Conservation (phyloP, 2,113 vertebrate species). For the Phalacrocorax brasilianus region DNA sequence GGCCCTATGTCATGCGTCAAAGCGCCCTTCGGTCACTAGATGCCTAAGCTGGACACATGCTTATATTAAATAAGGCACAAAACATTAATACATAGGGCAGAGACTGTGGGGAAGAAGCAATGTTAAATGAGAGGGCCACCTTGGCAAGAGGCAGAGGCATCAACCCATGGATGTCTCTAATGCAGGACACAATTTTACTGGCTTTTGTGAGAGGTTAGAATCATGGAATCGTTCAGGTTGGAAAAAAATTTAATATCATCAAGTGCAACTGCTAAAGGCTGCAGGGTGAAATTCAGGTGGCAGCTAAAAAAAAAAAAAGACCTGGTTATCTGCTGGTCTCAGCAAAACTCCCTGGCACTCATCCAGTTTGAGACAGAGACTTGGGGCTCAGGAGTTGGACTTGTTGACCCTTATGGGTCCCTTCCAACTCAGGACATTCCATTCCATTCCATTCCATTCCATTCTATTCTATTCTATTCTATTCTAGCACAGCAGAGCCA, state of each 20-base stretch:
- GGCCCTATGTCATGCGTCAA: rapidly evolving
- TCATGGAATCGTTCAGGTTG: too few relatives aligned
- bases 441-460: too few relatives aligned
- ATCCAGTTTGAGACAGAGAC: neutral
- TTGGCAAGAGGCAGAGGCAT: neutral
- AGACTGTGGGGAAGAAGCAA: neutral
- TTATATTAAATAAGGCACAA: neutral
- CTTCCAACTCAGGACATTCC: too few relatives aligned
- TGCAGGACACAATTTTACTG: rapidly evolving
- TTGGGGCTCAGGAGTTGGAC: neutral
- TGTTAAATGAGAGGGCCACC: neutral
- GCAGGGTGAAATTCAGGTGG: neutral
- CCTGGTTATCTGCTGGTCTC: neutral
- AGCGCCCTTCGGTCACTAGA: neutral
- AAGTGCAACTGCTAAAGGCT: too few relatives aligned
- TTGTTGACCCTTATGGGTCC: too few relatives aligned
- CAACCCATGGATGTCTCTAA: neutral
- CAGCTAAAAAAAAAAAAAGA: neutral
- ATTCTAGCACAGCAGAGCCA: neutral
- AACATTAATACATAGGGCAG: neutral
- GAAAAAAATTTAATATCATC: too few relatives aligned
- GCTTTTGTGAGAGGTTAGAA: neutral
- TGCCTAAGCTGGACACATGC: neutral
- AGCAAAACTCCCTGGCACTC: neutral
- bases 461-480: too few relatives aligned